Evolutionary conservation across 2,888 invertebrate genomes (phyloP), one percentile per base, ranked within the genome.

Genomic region (Andrena hattorfiana): DNA sequence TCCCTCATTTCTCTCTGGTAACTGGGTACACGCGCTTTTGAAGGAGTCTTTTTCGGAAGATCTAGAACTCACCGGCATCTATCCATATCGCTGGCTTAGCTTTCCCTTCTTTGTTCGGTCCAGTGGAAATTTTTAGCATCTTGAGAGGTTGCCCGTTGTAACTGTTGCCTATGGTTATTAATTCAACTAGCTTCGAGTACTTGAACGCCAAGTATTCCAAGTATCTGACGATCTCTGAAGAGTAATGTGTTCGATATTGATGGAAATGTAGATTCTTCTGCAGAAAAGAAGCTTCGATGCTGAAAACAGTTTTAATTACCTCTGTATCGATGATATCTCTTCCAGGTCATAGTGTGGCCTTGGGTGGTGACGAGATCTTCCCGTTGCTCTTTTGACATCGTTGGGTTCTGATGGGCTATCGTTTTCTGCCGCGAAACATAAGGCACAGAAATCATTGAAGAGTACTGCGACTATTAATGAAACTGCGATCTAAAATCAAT

Each of bases 51-150:
- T 48, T 10, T 51, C n/a, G 7, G 28, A 23, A 23, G 20, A 66
- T 32, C 30, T 16, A 4, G 49, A 42, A 81, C 84, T 91, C 87
- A 94, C 98, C 97, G 10, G 97, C 97, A 90, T 98, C 98, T 48
- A 98, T 95, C 96, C 98, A 98, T 56, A 98, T 96, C 0, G 96
- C 96, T 3, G 97, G 96, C 85, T 97, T 97, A 89, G 95, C 94
- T 88, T 88, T 91, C 84, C 90, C 91, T 77, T 86, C 89, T 85
- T 83, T 93, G 76, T 83, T 93, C 0, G 83, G 88, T 6, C 94
- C 94, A 6, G 94, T 94, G 0, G 95, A 95, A 64, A 97, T 96
- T 95, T 97, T 97, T 0, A 96, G 96, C 59, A 97, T 95, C 76
- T 96, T 95, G 67, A 97, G 92, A 0, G 97, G 96, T 28, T 96